A percentile compares a stretch with the other conserved stretches of the same genome.
Conservation (phyloP, 2,888 invertebrate species). For the Drosophila longiperda region DNA sequence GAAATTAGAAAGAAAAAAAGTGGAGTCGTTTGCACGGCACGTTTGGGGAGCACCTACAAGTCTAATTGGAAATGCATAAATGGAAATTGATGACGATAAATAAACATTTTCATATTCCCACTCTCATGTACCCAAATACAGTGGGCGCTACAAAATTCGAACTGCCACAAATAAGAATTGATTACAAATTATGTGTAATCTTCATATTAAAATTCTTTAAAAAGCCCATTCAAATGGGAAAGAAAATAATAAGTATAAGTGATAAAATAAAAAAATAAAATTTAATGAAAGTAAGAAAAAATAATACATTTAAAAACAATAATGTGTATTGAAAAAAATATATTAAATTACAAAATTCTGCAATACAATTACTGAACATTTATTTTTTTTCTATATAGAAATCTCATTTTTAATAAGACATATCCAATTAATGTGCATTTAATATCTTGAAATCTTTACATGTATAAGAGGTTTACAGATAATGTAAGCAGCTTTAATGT, state of each 20-base stretch:
- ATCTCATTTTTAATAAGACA: background rate
- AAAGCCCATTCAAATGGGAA: background rate
- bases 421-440: background rate
- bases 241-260: background rate
- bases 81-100: constrained; percentile 69
- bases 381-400: background rate
- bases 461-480: background rate
- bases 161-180: background rate
- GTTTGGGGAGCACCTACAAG: constrained; percentile 50
- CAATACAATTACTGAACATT: background rate
- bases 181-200: background rate
- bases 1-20: constrained; percentile 10
- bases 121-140: constrained; percentile 21
- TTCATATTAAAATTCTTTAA: background rate
- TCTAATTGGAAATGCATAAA: constrained; percentile 74
- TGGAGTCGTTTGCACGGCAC: constrained; percentile 37
- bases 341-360: background rate
- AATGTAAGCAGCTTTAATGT: too few relatives aligned
- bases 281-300: too few relatives aligned
- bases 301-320: background rate
- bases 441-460: background rate
- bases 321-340: background rate
- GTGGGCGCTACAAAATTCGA: constrained; percentile 3
- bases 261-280: background rate
- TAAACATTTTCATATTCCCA: constrained; percentile 45